Evolutionary conservation across 2,113 vertebrate species (phyloP).

Genomic region (Rhinolophus ferrumequinum): DNA sequence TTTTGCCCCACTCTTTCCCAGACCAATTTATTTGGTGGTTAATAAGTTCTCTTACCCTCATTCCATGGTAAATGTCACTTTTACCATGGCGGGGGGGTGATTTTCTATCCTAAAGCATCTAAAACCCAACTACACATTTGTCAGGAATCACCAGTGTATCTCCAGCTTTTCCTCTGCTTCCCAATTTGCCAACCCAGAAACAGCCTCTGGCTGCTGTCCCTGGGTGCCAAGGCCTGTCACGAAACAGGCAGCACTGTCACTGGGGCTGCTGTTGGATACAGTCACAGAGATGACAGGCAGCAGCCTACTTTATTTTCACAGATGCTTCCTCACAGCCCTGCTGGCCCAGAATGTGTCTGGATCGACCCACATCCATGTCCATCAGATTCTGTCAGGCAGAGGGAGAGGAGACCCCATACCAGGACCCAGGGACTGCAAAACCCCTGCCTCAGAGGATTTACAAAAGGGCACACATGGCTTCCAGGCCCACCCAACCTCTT

Average conservation of each 20-base stretch:
- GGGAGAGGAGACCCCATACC: background rate
- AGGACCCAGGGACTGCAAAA: background rate
- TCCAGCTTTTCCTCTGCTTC: background rate
- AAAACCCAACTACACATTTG: background rate
- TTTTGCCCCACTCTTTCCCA: background rate
- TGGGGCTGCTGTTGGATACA: background rate
- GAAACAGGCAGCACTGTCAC: background rate
- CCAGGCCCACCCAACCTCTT: background rate
- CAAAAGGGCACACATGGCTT: background rate
- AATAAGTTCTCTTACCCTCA: background rate
- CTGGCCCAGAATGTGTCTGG: background rate
- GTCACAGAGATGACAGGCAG: background rate
- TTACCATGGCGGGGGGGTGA: background rate
- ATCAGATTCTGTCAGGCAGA: background rate
- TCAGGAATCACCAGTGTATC: background rate
- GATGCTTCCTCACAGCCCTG: background rate
- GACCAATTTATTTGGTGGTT: background rate
- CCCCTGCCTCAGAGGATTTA: background rate
- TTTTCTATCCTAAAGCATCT: background rate
- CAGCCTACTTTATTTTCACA: background rate
- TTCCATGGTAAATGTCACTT: background rate
- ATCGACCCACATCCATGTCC: background rate
- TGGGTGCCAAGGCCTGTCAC: background rate
- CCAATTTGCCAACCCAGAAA: background rate
- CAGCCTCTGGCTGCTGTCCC: no score